Conservation (phyloP, 2,113 vertebrate genomes). For the Cryptotis parvus region DNA sequence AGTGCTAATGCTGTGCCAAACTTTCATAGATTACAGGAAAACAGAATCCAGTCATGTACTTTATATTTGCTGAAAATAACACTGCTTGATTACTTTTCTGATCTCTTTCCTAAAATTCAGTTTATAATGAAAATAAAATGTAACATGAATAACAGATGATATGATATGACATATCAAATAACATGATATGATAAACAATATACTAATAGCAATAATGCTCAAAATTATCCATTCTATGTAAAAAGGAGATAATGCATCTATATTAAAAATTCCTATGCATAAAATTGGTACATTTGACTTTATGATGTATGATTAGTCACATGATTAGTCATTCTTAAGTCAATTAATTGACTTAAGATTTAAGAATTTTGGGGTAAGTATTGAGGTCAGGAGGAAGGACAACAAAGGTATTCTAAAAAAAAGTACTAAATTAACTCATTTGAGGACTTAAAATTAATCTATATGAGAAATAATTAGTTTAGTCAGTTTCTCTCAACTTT, state of each 20-base stretch:
- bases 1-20: no score
- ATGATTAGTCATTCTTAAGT: background rate
- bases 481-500: background rate
- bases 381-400: accelerated
- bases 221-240: no score
- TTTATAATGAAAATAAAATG: slow-evolving; percentile 16
- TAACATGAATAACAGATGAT: no score
- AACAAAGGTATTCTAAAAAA: background rate
- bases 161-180: no score
- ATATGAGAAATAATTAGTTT: background rate
- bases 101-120: background rate
- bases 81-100: no score
- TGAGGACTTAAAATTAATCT: background rate
- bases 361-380: background rate
- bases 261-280: background rate
- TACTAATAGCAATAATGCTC: background rate
- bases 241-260: background rate
- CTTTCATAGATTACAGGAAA: background rate
- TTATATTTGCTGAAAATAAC: background rate
- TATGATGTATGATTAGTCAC: background rate
- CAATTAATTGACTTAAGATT: no score
- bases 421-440: background rate
- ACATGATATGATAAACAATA: background rate
- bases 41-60: background rate
- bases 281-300: background rate